Evolutionary conservation across 1,140 invertebrate genomes (phyloP), one percentile per base, ranked within the genome.

Genomic region (Anagrus nilaparvatae): DNA sequence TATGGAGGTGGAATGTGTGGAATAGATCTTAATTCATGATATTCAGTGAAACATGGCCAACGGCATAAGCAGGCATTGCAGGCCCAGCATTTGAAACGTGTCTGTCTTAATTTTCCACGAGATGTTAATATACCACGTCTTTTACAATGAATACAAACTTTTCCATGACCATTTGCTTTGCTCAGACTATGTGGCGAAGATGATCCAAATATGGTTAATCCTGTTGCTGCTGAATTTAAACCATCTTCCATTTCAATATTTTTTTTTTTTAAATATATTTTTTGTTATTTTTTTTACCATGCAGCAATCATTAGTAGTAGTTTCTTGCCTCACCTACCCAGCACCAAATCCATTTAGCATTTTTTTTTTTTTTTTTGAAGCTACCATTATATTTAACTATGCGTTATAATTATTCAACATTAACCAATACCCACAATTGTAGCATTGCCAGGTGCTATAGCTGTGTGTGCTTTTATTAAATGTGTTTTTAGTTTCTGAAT

Each of bases 121-220:
- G 65, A 67, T 49, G 67, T 69, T 43, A 67, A 57, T 50, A 67
- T 58, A 52, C 65, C 63, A 48, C 59, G 65, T 49, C 62, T 58
- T 60, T 67, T 69, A 63, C 67, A 69, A 61, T 68, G 65, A 55
- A 67, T 59, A 61, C 67, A 69, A 57, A 69, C 65, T 67, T 70
- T 70, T 52, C 67, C 67, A 53, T 70, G 67, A 48, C 65, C 65
- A 55, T 67, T 67, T 50, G 65, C 65, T 61, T 70, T 70, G 65
- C 64, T 69, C 59, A 70, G 67, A 49, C 63, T 67, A 63, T 70
- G 67, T 43, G 65, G 65, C 52, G 67, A 63, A 60, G 64, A 64
- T 54, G 64, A 60, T n/a, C n/a, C 59, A 67, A 55, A 60, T 66
- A 67, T n/a, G n/a, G 65, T 60, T 55, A 63, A 61, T 54, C 63